Evolutionary conservation across 2,113 vertebrate species (phyloP).

Genomic region (Corythoichthys intestinalis): DNA sequence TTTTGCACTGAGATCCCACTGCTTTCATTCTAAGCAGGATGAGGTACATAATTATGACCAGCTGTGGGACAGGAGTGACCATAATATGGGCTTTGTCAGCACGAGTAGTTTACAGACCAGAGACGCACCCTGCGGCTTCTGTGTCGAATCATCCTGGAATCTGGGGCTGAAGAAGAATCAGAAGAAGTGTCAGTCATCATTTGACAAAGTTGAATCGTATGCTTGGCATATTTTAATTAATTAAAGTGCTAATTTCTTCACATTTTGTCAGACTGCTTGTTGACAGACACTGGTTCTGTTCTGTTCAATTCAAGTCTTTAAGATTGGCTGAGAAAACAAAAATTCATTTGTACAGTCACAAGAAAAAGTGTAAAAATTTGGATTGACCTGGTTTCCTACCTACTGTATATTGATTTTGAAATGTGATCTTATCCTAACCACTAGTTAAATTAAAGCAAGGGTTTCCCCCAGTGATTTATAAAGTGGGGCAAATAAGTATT

Average conservation of each 20-base stretch:
- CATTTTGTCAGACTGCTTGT: not conserved
- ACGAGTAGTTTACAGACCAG: slow-evolving; percentile 77
- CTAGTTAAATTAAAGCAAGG: not conserved
- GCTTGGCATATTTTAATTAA: not conserved
- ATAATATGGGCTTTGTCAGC: slow-evolving; percentile 35
- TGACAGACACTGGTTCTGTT: not conserved
- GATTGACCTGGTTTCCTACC: not conserved
- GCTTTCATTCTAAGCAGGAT: slow-evolving; percentile 13
- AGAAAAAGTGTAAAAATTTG: not conserved
- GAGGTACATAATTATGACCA: slow-evolving; percentile 51
- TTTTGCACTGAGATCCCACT: slow-evolving; percentile 17
- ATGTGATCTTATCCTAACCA: not conserved
- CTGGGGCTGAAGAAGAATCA: slow-evolving; percentile 33
- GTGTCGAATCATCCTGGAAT: slow-evolving; percentile 42
- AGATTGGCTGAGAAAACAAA: no score
- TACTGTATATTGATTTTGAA: not conserved
- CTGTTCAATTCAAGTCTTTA: not conserved
- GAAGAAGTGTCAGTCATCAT: not conserved
- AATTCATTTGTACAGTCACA: not conserved
- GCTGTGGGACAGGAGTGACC: slow-evolving; percentile 1
- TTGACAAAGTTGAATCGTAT: not conserved
- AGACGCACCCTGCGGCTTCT: slow-evolving; percentile 64
- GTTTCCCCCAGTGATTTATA: no score
- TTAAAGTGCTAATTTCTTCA: not conserved
- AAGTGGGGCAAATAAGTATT: no score